phyloP scores from a whole-genome alignment of 2,113 vertebrate species.

The Cyprinodon variegatus region DNA sequence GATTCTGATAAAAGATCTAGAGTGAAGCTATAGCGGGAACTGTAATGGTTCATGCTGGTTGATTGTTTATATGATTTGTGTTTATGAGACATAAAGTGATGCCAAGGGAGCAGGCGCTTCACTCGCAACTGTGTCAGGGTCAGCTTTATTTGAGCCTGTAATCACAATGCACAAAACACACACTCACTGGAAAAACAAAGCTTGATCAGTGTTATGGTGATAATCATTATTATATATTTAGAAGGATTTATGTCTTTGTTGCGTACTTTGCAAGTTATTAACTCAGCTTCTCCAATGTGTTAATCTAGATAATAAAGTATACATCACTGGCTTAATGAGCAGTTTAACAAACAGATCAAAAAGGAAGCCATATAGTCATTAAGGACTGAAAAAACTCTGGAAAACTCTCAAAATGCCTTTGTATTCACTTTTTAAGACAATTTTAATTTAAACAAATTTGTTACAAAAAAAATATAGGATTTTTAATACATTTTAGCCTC shows the following conservation, averaged over 20 bases:
- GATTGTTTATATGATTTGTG: constrained; percentile 42
- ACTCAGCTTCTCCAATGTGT: constrained; percentile 14
- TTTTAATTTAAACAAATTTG: not conserved
- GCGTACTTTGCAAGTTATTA: constrained; percentile 19
- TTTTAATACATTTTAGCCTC: too few relatives aligned
- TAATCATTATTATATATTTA: not conserved
- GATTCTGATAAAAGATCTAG: constrained; percentile 47
- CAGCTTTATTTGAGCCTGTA: constrained; percentile 13
- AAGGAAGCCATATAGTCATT: constrained; percentile 1
- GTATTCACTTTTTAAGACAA: not conserved
- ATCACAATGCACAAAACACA: constrained; percentile 4
- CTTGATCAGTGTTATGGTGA: not conserved
- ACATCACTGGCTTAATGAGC: constrained; percentile 13
- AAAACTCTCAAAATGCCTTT: not conserved
- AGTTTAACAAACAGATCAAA: constrained; percentile 3
- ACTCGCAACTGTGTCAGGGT: constrained; percentile 16
- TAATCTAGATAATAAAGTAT: constrained; percentile 23
- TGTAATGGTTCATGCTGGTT: constrained; percentile 13
- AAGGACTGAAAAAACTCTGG: not conserved
- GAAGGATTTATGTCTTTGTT: constrained; percentile 10
- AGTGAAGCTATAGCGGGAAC: constrained; percentile 12
- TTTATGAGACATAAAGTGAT: constrained; percentile 41
- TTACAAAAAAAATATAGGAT: too few relatives aligned
- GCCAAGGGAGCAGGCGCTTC: constrained; percentile 3
- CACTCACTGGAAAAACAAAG: not conserved